Evolutionary conservation across 2,113 vertebrate genomes (phyloP).

Genomic region (Seriola dumerili): DNA sequence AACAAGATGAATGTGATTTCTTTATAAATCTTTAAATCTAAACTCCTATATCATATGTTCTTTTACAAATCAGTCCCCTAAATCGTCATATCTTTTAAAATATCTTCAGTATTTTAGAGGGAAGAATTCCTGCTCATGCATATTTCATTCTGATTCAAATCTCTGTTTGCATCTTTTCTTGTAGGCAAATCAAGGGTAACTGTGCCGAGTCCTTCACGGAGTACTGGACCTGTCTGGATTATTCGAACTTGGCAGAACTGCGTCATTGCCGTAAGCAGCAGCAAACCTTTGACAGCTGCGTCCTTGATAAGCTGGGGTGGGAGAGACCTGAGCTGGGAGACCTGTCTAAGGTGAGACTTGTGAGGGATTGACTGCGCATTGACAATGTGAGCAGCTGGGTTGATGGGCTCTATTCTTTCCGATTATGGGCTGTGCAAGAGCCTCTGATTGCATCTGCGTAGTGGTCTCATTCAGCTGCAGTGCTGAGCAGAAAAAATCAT

Average conservation of each 20-base stretch:
- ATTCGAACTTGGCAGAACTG: constrained; percentile 83
- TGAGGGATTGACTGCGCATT: constrained; percentile 28
- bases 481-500: constrained; percentile 37
- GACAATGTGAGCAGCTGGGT: constrained; percentile 30
- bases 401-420: constrained; percentile 57
- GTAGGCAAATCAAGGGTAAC: constrained; percentile 92
- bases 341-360: constrained; percentile 92
- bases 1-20: neutral
- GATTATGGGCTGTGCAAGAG: constrained; percentile 50
- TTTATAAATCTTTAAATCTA: neutral
- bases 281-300: constrained; percentile 92
- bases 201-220: constrained; percentile 95
- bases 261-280: constrained; percentile 92
- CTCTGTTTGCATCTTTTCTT: constrained; percentile 14
- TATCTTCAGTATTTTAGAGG: neutral
- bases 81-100: neutral
- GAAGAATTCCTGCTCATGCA: neutral
- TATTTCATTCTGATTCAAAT: constrained; percentile 22
- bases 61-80: neutral
- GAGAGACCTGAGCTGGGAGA: constrained; percentile 92
- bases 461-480: constrained; percentile 16
- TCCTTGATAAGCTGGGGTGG: constrained; percentile 96
- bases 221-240: constrained; percentile 97
- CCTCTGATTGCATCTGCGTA: constrained; percentile 62
- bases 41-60: neutral